These are phyloP conservation scores for Gadus chalcogrammus DNA, from an alignment of 2,113 vertebrate species.

Conservation along the genomic window DNA sequence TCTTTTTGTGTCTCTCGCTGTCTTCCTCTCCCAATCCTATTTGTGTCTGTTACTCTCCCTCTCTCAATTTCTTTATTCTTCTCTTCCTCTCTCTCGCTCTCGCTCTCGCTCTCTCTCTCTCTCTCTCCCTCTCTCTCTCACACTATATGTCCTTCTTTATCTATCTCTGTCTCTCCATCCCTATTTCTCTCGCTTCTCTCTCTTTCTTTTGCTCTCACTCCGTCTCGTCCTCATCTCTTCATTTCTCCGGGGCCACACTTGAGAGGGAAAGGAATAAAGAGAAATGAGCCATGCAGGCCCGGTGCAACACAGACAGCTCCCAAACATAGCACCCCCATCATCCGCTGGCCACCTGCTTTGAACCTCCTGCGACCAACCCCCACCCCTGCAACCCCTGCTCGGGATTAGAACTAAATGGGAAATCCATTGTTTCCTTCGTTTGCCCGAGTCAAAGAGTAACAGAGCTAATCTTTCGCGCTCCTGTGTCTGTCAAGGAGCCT, in stretches of 20 bases:
- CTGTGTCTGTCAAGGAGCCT: constrained; percentile 46
- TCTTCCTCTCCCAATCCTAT: neutral
- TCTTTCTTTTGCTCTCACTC: constrained; percentile 13
- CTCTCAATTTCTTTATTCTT: neutral
- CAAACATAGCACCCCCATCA: constrained; percentile 18
- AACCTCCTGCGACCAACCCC: neutral
- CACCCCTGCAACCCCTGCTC: constrained; percentile 27
- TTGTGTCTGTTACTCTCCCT: constrained; percentile 31
- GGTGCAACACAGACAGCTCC: constrained; percentile 27
- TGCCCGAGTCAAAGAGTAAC: constrained; percentile 65
- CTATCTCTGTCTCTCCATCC: constrained; percentile 24
- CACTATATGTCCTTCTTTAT: neutral
- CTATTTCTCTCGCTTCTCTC: constrained; percentile 21
- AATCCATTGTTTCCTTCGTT: constrained; percentile 67
- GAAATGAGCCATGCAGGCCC: constrained; percentile 9
- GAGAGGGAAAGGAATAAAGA: neutral
- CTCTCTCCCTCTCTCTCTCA: neutral
- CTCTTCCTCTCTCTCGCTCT: constrained; percentile 17
- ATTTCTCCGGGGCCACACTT: neutral
- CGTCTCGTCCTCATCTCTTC: constrained; percentile 38
- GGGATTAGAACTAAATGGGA: constrained; percentile 58
- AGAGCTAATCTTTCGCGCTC: constrained; percentile 64
- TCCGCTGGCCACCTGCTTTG: constrained; percentile 13
- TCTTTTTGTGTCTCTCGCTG: constrained; percentile 42
- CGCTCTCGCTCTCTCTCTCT: constrained; percentile 43